Evolutionary conservation across 2,888 invertebrate genomes (phyloP), one percentile per base, ranked within the genome.

Genomic region (Diaperis boleti): DNA sequence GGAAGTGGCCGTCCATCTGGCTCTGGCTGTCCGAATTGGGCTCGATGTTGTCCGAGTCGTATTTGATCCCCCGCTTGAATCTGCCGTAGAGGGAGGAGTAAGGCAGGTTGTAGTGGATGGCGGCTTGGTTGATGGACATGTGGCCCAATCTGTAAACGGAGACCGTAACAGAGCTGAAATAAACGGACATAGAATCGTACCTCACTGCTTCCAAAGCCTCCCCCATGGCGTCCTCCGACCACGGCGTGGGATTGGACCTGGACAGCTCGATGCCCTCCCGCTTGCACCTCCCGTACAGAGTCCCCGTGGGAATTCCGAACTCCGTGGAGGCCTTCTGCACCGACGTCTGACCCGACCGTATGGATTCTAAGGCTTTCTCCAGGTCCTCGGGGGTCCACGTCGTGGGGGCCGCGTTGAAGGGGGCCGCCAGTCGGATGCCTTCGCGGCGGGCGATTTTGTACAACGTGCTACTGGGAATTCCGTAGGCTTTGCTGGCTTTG

Each of bases 161-260:
- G n/a, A n/a, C 2, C 8, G 13, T 35, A 1, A 11, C 18, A 39
- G 10, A 8, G n/a, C 20, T 17, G 6, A 17, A 8, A 17, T 10
- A 17, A 10, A 17, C 1, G 42, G 61, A 45, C 73, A 77, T 71
- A n/a, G n/a, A n/a, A n/a, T n/a, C n/a, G n/a, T 80, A 92, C 92
- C 92, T 89, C 69, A 95, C 94, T 68, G 94, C 92, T 80, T 94
- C 94, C 39, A 95, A 84, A 14, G 95, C 95, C 81, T 94, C 94
- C 14, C 91, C 91, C 94, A 95, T 94, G 18, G 94, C 94, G 77
- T 92, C 93, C 78, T 94, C 94, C n/a, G 94, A 92, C 95, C 95
- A 95, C 6, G 94, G 94, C 39, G 94, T 93, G n/a, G 94, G 93
- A 83, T 92, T 93, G 57, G 92, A 92, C 70, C 94, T 88, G 3